Evolutionary conservation across 2,888 invertebrate species (phyloP).

Genomic region (Carabus problematicus): DNA sequence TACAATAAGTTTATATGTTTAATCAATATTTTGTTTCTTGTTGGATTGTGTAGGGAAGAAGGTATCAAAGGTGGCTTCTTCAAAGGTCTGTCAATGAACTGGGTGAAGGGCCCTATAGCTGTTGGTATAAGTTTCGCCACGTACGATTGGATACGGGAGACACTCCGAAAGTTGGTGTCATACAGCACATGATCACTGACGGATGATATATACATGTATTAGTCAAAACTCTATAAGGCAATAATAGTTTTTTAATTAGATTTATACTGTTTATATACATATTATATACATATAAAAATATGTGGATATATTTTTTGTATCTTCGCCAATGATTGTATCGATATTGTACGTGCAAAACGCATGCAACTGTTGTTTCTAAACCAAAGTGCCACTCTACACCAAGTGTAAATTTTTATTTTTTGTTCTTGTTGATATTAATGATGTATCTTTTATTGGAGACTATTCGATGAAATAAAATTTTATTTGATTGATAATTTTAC

Average conservation of each 20-base stretch:
- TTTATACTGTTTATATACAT: conserved; percentile 42
- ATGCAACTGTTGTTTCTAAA: conserved; percentile 40
- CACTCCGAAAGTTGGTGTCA: conserved; percentile 59
- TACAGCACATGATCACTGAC: conserved; percentile 45
- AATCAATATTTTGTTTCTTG: conserved; percentile 33
- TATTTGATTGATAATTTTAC: conserved; percentile 32
- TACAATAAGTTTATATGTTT: background rate
- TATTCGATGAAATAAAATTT: conserved; percentile 35
- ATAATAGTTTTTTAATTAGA: conserved; percentile 43
- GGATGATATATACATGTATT: conserved; percentile 41
- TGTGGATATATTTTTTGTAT: conserved; percentile 43
- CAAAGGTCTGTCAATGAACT: conserved; percentile 99
- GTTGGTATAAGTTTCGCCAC: conserved; percentile 97
- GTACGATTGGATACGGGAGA: conserved; percentile 80
- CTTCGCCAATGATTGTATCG: conserved; percentile 38
- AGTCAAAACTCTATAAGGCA: conserved; percentile 21
- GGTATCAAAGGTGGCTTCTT: conserved; percentile 90
- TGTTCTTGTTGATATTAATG: conserved; percentile 30
- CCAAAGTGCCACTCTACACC: conserved; percentile 37
- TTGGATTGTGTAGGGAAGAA: conserved; percentile 73
- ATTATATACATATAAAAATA: conserved; percentile 25
- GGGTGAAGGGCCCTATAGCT: conserved; percentile 92
- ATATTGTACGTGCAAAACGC: conserved; percentile 43
- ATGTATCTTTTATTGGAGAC: conserved; percentile 3
- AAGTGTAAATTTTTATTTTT: conserved; percentile 35